phyloP scores from a whole-genome alignment of 2,888 invertebrate species.

The Thecophora atra region DNA sequence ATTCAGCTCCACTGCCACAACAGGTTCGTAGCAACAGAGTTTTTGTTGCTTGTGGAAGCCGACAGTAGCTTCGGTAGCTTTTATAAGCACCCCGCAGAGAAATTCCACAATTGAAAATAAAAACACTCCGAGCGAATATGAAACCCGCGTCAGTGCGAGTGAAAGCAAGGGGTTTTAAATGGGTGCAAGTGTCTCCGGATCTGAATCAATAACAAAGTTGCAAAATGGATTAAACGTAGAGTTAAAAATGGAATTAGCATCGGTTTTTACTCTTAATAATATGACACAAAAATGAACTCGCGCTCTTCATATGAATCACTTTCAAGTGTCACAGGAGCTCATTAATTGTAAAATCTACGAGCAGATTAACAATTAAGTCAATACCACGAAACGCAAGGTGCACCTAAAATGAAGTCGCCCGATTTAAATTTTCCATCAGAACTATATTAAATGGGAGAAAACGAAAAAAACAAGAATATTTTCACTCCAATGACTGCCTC shows the following conservation, averaged over 20 bases:
- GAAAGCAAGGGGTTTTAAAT: not conserved
- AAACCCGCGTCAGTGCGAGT: not conserved
- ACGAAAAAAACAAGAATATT: too few species aligned
- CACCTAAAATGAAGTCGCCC: too few species aligned
- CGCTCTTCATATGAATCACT: not conserved
- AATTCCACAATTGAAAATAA: conserved; percentile 10
- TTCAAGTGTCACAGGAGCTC: conserved; percentile 12
- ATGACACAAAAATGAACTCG: not conserved
- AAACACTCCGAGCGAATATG: too few species aligned
- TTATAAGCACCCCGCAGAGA: conserved; percentile 11
- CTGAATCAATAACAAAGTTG: conserved; percentile 24
- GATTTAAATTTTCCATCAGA: too few species aligned
- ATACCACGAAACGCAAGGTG: too few species aligned
- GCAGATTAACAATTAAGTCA: conserved; percentile 11
- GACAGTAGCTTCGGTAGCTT: not conserved
- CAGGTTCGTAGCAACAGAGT: conserved; percentile 1
- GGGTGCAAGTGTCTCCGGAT: too few species aligned
- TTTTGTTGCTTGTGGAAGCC: not conserved
- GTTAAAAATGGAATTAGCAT: conserved; percentile 6
- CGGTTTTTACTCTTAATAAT: not conserved
- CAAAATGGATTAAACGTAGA: conserved; percentile 25
- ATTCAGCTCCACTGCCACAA: not conserved
- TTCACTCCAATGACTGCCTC: too few species aligned
- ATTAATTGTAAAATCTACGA: not conserved
- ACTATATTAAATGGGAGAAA: too few species aligned